phyloP scores from a whole-genome alignment of 2,113 vertebrate genomes.

The Steatornis caripensis region DNA sequence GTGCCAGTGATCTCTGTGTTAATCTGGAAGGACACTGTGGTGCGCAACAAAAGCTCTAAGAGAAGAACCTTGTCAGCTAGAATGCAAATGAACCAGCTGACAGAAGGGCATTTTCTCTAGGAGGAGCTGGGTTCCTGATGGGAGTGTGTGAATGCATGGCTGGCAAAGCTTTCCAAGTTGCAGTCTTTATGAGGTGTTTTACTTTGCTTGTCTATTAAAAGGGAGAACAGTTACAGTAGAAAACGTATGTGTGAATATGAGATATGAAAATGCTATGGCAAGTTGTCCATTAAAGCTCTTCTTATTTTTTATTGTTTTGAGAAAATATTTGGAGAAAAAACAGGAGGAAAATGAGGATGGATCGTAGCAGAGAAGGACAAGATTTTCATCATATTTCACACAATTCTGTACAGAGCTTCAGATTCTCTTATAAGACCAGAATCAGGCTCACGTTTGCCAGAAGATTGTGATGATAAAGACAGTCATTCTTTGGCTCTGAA shows the following conservation, averaged over 20 bases:
- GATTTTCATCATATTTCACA: neutral
- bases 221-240: neutral
- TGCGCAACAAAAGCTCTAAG: neutral
- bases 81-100: conserved; percentile 17
- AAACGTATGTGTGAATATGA: neutral
- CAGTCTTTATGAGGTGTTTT: neutral
- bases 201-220: neutral
- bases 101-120: conserved; percentile 16
- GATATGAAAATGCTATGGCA: neutral
- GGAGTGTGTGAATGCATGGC: neutral
- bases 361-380: neutral
- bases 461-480: neutral
- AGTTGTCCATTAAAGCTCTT: neutral
- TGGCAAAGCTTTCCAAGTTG: neutral
- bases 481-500: neutral
- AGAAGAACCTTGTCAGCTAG: conserved; percentile 16
- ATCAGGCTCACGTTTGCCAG: neutral
- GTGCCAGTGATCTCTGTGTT: neutral
- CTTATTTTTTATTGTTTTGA: neutral
- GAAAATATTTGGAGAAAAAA: neutral
- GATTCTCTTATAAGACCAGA: neutral
- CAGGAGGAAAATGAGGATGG: neutral
- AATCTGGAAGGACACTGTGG: neutral
- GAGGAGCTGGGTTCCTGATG: neutral
- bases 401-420: neutral